Base-by-base conservation (phyloP, 2,888 invertebrate genomes). In the Scrobipalpa atriplicella region DNA sequence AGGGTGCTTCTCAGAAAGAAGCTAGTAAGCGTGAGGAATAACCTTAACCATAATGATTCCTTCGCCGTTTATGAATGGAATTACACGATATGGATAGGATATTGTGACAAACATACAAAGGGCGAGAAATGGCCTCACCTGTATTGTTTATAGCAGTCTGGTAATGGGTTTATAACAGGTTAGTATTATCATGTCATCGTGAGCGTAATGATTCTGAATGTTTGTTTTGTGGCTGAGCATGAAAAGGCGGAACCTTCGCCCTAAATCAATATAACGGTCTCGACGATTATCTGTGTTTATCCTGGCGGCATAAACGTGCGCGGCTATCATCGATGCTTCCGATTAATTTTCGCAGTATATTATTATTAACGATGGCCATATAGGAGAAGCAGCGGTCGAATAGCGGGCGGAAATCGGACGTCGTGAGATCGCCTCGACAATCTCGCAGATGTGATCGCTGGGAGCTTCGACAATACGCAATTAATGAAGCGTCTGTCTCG, bases 381-480 rank as follows among this genome's bases (percentile, higher is more conserved):
- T 77, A 78, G 75, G 77, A 75, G 74, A 71, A 72, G 69, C 71
- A 75, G 73, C 72, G 72, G 73, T 75, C 74, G 72, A 70, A 66
- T 70, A 73, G 70, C 73, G 73, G 72, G 76, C 79, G 82, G 82
- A 82, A 85, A 82, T 81, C 77, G 74, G 78, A 75, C 79, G 79
- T 80, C 81, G 83, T 81, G 80, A 81, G 85, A 84, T 84, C 76
- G 75, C 71, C 70, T 69, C 70, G 73, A 72, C 76, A 78, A 86
- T 85, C 86, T 78, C 68, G 54, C 71, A 78, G 81, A 86, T 82
- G 83, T 81, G 78, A 85, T 82, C 81, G 78, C 73, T 73, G 79
- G 76, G 75, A 75, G 78, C 82, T 81, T 78, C 81, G 82, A 88
- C 87, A 88, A 89, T 88, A 84, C 82, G 77, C 83, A 86, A 89